Evolutionary conservation across 2,113 vertebrate species (phyloP).

Genomic region (Nothobranchius furzeri): DNA sequence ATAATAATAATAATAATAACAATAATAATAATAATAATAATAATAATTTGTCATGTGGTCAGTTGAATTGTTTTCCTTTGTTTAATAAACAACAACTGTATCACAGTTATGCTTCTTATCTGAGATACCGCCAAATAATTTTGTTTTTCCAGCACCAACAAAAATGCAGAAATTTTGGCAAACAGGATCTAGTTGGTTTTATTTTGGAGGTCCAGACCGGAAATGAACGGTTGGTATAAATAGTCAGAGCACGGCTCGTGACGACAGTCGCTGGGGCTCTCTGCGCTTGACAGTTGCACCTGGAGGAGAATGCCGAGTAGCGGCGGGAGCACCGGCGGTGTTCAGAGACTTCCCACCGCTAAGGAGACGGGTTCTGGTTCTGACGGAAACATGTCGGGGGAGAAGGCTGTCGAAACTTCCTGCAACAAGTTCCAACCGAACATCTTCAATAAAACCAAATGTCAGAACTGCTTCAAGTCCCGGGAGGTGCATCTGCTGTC

Average conservation of each 20-base stretch:
- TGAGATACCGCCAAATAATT: no score
- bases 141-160: no score
- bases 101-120: no score
- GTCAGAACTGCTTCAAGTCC: constrained; percentile 79
- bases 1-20: no score
- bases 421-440: constrained; percentile 75
- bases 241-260: constrained; percentile 14
- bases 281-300: constrained; percentile 58
- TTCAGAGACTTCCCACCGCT: background rate
- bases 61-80: no score
- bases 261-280: constrained; percentile 8
- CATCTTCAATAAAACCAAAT: constrained; percentile 75
- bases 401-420: constrained; percentile 43
- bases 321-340: background rate
- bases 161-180: no score
- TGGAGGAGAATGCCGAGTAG: background rate
- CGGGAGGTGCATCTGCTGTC: constrained; percentile 67
- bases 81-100: no score
- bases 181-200: background rate
- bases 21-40: no score
- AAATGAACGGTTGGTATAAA: fast-evolving
- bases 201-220: constrained; percentile 31
- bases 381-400: constrained; percentile 49
- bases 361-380: background rate
- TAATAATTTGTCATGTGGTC: no score